A percentile compares a stretch with the other conserved stretches of the same genome.
phyloP scores from a whole-genome alignment of 2,888 invertebrate genomes.

The Eupithecia subfuscata region DNA sequence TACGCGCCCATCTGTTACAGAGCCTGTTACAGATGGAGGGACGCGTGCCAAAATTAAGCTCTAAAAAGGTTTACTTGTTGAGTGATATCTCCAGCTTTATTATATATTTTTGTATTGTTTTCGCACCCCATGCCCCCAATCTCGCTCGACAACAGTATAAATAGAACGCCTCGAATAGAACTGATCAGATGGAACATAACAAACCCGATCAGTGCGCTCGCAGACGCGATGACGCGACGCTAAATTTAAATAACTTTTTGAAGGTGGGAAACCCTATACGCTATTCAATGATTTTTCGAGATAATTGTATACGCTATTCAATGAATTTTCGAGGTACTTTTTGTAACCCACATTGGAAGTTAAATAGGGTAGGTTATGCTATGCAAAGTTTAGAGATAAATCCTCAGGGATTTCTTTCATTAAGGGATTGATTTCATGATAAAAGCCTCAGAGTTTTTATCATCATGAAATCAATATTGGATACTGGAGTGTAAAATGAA shows the following conservation, averaged over 20 bases:
- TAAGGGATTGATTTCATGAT: too few species aligned
- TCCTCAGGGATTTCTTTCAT: too few species aligned
- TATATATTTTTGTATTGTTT: conserved; percentile 21
- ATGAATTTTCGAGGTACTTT: neutral
- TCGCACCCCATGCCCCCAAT: conserved; percentile 37
- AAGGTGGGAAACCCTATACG: conserved; percentile 72
- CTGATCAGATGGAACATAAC: conserved; percentile 70
- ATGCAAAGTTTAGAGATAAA: neutral
- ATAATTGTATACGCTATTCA: conserved; percentile 57
- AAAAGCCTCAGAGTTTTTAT: too few species aligned
- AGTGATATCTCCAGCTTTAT: neutral
- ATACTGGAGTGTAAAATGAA: neutral
- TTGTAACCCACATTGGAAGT: neutral
- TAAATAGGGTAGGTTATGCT: neutral
- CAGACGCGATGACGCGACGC: conserved; percentile 69
- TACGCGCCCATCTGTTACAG: too few species aligned
- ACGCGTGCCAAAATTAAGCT: too few species aligned
- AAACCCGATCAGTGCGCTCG: conserved; percentile 71
- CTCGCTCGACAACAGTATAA: conserved; percentile 52
- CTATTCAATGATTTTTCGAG: conserved; percentile 2
- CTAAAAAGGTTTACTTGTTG: too few species aligned
- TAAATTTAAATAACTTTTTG: conserved; percentile 54
- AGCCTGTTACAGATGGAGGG: too few species aligned
- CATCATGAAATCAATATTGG: neutral
- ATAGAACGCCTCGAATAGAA: conserved; percentile 57